Evolutionary conservation across 2,113 vertebrate genomes (phyloP).

Genomic region (Mobula hypostoma): DNA sequence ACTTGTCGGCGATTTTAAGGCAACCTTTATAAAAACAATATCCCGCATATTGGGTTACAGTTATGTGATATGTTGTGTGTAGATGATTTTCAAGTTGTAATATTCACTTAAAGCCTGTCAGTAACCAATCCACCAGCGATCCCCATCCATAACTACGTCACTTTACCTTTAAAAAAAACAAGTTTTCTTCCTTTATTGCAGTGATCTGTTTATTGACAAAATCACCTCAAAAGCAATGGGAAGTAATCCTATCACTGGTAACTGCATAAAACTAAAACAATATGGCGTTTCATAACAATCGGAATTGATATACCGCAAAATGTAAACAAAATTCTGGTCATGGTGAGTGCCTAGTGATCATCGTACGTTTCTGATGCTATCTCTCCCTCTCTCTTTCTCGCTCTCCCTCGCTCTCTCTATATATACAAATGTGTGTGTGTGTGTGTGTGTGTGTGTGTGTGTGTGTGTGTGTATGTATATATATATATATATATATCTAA

Average conservation of each 20-base stretch:
- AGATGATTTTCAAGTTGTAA: constrained; percentile 14
- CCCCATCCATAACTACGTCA: neutral
- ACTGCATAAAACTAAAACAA: neutral
- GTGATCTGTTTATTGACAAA: neutral
- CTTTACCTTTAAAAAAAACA: neutral
- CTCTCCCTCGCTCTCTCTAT: too few relatives aligned
- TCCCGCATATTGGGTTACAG: neutral
- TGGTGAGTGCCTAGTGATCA: neutral
- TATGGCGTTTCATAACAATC: too few relatives aligned
- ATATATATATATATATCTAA: too few relatives aligned
- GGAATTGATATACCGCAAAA: neutral
- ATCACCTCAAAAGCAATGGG: neutral
- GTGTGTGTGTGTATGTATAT: too few relatives aligned
- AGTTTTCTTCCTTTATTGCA: neutral
- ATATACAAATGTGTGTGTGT: too few relatives aligned
- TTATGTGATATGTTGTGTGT: neutral
- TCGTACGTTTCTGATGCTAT: neutral
- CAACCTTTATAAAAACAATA: neutral
- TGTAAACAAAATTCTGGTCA: neutral
- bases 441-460: too few relatives aligned
- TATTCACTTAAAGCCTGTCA: neutral
- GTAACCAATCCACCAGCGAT: neutral
- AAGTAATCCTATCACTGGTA: neutral
- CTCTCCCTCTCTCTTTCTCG: too few relatives aligned
- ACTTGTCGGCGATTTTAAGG: constrained; percentile 5